Evolutionary conservation across 2,113 vertebrate species (phyloP).

Genomic region (Lampris incognitus): DNA sequence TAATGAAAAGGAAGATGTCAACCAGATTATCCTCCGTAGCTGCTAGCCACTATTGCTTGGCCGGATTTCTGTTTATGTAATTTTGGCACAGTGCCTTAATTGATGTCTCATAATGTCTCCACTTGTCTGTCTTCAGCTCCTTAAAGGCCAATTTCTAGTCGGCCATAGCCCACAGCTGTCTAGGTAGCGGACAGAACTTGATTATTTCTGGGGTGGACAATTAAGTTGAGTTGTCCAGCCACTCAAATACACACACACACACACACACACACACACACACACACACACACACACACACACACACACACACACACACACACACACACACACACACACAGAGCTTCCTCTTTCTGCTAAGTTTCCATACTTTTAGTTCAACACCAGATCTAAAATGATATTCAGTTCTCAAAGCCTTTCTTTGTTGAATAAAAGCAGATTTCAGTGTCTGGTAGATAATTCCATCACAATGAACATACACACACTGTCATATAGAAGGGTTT

Average conservation of each 20-base stretch:
- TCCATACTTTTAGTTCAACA: too few relatives aligned
- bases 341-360: too few relatives aligned
- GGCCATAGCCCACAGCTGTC: neutral
- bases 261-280: neutral
- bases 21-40: too few relatives aligned
- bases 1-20: too few relatives aligned
- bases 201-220: neutral
- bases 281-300: neutral
- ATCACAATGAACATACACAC: neutral
- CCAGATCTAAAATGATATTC: too few relatives aligned
- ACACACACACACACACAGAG: neutral
- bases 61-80: neutral
- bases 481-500: too few relatives aligned
- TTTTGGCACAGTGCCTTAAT: neutral
- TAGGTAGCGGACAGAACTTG: neutral
- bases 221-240: neutral
- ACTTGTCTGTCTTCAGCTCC: conserved; percentile 5
- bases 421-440: too few relatives aligned
- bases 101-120: conserved; percentile 2
- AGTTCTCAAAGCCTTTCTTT: too few relatives aligned
- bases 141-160: neutral
- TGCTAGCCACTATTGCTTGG: neutral
- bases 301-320: conserved; percentile 8
- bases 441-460: too few relatives aligned
- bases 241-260: neutral